phyloP scores from a whole-genome alignment of 2,113 vertebrate species.

The Capreolus pygargus region DNA sequence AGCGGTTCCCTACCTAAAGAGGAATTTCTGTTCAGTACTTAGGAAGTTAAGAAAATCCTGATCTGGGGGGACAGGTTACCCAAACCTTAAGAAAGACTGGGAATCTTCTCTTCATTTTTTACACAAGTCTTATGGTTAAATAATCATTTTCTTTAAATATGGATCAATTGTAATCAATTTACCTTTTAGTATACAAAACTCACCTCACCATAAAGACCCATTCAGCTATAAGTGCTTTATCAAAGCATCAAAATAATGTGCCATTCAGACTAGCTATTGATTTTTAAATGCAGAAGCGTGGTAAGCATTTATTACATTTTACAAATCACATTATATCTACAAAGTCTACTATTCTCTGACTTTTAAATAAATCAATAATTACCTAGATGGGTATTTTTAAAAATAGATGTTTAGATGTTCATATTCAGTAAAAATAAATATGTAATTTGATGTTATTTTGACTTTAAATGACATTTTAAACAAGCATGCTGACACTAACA shows the following conservation, averaged over 20 bases:
- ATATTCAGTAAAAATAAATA: constrained; percentile 65
- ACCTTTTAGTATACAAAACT: neutral
- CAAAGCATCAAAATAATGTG: neutral
- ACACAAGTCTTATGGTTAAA: neutral
- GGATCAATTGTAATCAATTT: neutral
- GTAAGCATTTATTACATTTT: constrained; percentile 28
- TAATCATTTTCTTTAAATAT: neutral
- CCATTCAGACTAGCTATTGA: neutral
- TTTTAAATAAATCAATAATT: constrained; percentile 19
- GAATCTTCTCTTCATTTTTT: neutral
- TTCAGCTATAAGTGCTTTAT: neutral
- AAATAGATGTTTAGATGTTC: constrained; percentile 72
- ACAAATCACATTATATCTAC: neutral
- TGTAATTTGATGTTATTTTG: constrained; percentile 56
- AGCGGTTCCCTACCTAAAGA: neutral
- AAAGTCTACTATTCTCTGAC: neutral
- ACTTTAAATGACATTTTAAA: constrained; percentile 54
- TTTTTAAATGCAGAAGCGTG: neutral
- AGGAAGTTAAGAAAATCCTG: neutral
- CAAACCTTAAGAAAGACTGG: neutral
- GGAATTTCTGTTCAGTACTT: neutral
- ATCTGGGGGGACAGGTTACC: neutral
- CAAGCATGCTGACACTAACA: constrained; percentile 42
- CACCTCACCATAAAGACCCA: neutral
- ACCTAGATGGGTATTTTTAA: constrained; percentile 69